Evolutionary conservation across 2,797 vertebrate species (phyloP).

Genomic region (Hydrolagus colliei): DNA sequence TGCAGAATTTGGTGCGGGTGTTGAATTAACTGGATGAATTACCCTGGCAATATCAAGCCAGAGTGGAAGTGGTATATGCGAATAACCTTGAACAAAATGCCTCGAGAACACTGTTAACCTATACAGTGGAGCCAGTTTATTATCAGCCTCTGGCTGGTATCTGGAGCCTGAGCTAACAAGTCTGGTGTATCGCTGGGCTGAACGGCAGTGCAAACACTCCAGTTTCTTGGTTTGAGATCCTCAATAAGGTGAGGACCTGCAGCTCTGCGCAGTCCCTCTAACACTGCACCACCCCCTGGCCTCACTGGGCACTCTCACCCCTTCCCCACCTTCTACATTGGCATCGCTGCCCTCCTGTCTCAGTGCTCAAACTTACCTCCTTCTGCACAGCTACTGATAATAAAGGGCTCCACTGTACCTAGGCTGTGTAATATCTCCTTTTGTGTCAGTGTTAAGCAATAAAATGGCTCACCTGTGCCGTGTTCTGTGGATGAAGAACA

Average conservation of each 20-base stretch:
- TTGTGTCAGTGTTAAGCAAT: slow-evolving; percentile 26
- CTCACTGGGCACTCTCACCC: no score
- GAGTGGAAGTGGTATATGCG: neutral
- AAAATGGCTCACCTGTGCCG: slow-evolving; percentile 31
- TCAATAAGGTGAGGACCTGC: neutral
- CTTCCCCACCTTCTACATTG: slow-evolving; percentile 8
- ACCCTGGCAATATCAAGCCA: neutral
- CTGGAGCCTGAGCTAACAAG: no score
- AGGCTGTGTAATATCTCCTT: slow-evolving; percentile 25
- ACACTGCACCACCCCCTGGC: no score
- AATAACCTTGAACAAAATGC: slow-evolving; percentile 28
- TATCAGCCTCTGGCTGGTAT: slow-evolving; percentile 9
- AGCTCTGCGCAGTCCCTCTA: neutral
- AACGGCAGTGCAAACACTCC: no score
- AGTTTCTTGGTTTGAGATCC: neutral
- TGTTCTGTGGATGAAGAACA: slow-evolving; percentile 31
- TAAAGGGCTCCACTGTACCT: slow-evolving; percentile 32
- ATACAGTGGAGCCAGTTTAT: slow-evolving; percentile 32
- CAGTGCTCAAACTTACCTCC: slow-evolving; percentile 30
- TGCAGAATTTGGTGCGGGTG: no score
- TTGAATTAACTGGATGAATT: no score
- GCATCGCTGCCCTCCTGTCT: neutral
- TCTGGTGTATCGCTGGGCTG: no score
- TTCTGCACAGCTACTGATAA: slow-evolving; percentile 32
- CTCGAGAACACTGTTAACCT: slow-evolving; percentile 27